These are phyloP conservation scores for Drosophila subobscura DNA, from an alignment of 1,140 invertebrate species.

Conservation along the genomic window DNA sequence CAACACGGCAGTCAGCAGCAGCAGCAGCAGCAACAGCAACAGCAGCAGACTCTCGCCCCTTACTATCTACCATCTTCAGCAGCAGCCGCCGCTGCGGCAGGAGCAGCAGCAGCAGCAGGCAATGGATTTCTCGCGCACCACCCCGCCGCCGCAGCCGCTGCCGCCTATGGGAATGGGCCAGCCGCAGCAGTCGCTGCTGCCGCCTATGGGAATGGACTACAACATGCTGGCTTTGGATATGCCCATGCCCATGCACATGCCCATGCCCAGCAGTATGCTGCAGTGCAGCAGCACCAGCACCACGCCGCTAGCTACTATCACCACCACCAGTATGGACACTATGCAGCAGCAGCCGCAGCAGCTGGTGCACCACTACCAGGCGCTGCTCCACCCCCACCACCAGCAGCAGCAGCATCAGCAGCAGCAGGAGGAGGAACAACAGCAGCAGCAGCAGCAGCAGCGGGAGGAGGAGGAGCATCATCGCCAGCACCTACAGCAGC, in stretches of 20 bases:
- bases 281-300: conserved; percentile 75
- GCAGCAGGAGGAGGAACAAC: neutral
- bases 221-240: conserved; percentile 83
- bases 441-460: conserved; percentile 24
- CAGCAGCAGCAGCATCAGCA: conserved; percentile 22
- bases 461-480: conserved; percentile 29
- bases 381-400: conserved; percentile 36
- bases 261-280: conserved; percentile 73
- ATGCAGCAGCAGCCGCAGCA: conserved; percentile 64
- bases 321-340: conserved; percentile 79
- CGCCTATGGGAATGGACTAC: conserved; percentile 79
- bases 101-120: conserved; percentile 46
- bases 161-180: conserved; percentile 73
- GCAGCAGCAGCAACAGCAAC: conserved; percentile 60
- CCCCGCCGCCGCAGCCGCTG: conserved; percentile 70
- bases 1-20: conserved; percentile 59
- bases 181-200: conserved; percentile 74
- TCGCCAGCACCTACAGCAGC: conserved; percentile 20
- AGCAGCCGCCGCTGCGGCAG: conserved; percentile 26
- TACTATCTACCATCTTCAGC: conserved; percentile 58
- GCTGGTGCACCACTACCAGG: conserved; percentile 53
- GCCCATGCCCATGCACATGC: conserved; percentile 54
- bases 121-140: conserved; percentile 75
- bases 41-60: conserved; percentile 66
- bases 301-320: conserved; percentile 73